Conservation (phyloP, 2,113 vertebrate genomes). For the Zingel zingel region DNA sequence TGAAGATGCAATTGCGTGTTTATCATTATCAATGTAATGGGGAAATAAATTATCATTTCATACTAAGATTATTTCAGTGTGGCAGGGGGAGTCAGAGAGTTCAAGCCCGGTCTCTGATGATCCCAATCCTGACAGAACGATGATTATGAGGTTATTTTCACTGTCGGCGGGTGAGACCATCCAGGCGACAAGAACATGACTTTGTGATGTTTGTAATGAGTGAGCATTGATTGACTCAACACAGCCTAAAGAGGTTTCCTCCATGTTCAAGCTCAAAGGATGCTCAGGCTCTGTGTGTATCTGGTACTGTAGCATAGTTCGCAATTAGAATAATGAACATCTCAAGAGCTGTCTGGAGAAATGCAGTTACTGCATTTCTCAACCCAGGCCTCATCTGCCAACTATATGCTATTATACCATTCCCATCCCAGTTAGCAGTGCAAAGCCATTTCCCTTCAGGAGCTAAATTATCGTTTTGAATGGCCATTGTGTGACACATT, state of each 20-base stretch:
- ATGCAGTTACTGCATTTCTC: slow-evolving; percentile 67
- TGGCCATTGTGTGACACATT: slow-evolving; percentile 81
- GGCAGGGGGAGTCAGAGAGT: slow-evolving; percentile 53
- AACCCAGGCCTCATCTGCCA: slow-evolving; percentile 75
- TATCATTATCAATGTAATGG: slow-evolving; percentile 16
- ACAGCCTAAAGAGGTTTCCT: slow-evolving; percentile 74
- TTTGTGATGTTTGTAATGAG: slow-evolving; percentile 88
- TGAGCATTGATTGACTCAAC: slow-evolving; percentile 87
- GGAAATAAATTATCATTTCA: slow-evolving; percentile 38
- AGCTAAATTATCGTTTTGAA: slow-evolving; percentile 83
- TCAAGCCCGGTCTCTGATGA: slow-evolving; percentile 75
- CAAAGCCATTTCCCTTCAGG: slow-evolving; percentile 81
- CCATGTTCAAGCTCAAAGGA: slow-evolving; percentile 66
- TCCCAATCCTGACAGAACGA: slow-evolving; percentile 82
- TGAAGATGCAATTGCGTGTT: slow-evolving; percentile 7
- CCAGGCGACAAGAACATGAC: slow-evolving; percentile 86
- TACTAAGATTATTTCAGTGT: slow-evolving; percentile 38
- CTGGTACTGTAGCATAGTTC: slow-evolving; percentile 54
- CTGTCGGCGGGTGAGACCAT: slow-evolving; percentile 84
- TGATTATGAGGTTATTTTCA: slow-evolving; percentile 87
- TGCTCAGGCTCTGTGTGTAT: slow-evolving; percentile 52
- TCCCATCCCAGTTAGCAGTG: slow-evolving; percentile 73
- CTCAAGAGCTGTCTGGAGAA: slow-evolving; percentile 69
- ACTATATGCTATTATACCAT: slow-evolving; percentile 75
- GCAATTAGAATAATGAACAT: slow-evolving; percentile 82